Evolutionary conservation across 2,888 invertebrate genomes (phyloP), one percentile per base, ranked within the genome.

Genomic region (Polia nebulosa): DNA sequence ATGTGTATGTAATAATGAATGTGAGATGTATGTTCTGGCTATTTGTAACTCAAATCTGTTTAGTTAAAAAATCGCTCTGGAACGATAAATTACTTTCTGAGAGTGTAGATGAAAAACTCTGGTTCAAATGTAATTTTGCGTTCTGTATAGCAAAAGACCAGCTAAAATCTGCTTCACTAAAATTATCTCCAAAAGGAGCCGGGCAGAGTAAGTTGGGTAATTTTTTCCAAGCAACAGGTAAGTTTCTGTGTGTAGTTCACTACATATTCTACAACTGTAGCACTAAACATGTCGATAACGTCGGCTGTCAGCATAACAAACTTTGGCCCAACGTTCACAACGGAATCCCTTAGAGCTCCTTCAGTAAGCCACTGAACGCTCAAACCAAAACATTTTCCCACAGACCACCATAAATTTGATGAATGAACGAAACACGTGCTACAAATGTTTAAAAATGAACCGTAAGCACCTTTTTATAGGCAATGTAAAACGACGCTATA

Each of bases 391-490:
- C 93, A 93, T 92, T 92, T 95, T 93, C 95, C 93, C 95, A 94
- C 94, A 92, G 90, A 91, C 86, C 90, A 92, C 94, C 94, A 95
- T 95, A 94, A 95, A 95, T 94, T 93, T 95, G 95, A 95, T 95
- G 95, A 95, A 95, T 95, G 95, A 94, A 95, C 93, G 89, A 92
- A 95, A 94, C 95, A 95, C 95, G 95, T 95, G 95, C 94, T 95
- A 93, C 94, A 90, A 94, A 93, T 92, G 94, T 95, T 95, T 94
- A 94, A 95, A 95, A 95, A 93, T 91, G 91, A 90, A 91, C 92
- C 92, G 91, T 94, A 93, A 95, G 93, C 94, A 92, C 93, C 92
- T 90, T 95, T 95, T 95, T 95, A 95, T 95, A 95, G 95, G 94
- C 94, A 93, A 95, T 94, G 95, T 95, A 94, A 95, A 95, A 94